phyloP scores from a whole-genome alignment of 2,113 vertebrate species.

The Speoplatyrhinus poulsoni region DNA sequence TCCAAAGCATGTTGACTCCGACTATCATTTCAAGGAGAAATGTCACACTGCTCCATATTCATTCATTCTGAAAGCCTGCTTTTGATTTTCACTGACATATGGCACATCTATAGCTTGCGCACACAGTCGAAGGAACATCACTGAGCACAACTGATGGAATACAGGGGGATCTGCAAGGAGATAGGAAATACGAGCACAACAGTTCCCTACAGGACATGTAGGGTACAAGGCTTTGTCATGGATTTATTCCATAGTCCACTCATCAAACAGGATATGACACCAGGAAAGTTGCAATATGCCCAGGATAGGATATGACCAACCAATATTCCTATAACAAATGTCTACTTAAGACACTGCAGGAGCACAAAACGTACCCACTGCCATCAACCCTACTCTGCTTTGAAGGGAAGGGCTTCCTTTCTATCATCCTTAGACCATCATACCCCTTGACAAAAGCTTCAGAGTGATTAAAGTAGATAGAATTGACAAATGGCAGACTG shows the following conservation, averaged over 20 bases:
- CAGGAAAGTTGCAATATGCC: conserved; percentile 8
- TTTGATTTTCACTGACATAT: conserved; percentile 46
- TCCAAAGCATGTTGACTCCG: conserved; percentile 35
- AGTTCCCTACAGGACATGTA: too few species aligned
- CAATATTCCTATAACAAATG: not conserved
- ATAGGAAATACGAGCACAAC: too few species aligned
- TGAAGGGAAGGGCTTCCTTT: too few species aligned
- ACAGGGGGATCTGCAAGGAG: conserved; percentile 14
- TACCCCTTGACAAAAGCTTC: too few species aligned
- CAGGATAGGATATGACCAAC: not conserved
- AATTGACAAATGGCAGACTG: too few species aligned
- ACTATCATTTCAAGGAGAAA: not conserved
- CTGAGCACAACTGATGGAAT: conserved; percentile 31
- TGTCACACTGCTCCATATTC: conserved; percentile 15
- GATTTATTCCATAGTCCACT: conserved; percentile 11
- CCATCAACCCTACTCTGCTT: too few species aligned
- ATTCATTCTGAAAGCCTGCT: conserved; percentile 32
- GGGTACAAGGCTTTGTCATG: not conserved
- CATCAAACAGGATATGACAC: conserved; percentile 48
- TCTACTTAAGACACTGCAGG: not conserved
- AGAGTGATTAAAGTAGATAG: too few species aligned
- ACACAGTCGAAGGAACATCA: too few species aligned
- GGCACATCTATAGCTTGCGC: too few species aligned
- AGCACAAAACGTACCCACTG: not conserved
- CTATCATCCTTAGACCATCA: too few species aligned